Percentiles rank a stretch among this genome's conserved stretches.
phyloP scores from a whole-genome alignment of 1,140 invertebrate species.

The Copidosoma floridanum region DNA sequence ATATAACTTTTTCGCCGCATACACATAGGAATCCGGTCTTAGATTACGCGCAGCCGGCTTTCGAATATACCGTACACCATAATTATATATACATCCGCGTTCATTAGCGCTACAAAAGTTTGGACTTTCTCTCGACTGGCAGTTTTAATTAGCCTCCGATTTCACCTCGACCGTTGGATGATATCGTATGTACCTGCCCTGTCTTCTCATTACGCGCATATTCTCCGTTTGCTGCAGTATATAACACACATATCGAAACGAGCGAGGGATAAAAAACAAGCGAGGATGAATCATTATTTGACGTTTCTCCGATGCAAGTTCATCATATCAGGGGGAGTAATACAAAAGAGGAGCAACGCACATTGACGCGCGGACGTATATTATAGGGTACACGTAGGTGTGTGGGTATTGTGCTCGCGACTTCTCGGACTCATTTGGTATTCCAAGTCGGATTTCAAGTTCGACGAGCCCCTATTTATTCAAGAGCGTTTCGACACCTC shows the following conservation, averaged over 20 bases:
- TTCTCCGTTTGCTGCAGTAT: too few relatives aligned
- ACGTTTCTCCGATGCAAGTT: too few relatives aligned
- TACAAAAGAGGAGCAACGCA: slow-evolving; percentile 11
- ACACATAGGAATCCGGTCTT: background rate
- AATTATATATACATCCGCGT: too few relatives aligned
- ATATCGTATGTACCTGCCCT: too few relatives aligned
- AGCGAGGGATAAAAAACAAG: too few relatives aligned
- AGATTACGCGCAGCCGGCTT: background rate
- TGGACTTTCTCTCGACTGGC: background rate
- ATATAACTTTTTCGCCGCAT: too few relatives aligned
- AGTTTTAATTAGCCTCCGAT: slow-evolving; percentile 1
- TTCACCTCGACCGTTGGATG: too few relatives aligned
- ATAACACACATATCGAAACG: too few relatives aligned
- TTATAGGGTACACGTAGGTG: slow-evolving; percentile 8
- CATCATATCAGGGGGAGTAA: too few relatives aligned
- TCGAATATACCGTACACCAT: too few relatives aligned
- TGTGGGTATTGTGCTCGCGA: slow-evolving; percentile 26
- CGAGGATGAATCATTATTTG: too few relatives aligned
- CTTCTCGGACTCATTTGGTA: slow-evolving; percentile 39
- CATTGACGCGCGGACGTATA: slow-evolving; percentile 28
- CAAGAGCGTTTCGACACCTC: slow-evolving; percentile 44
- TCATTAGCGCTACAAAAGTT: background rate
- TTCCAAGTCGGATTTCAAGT: slow-evolving; percentile 43
- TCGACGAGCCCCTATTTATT: slow-evolving; percentile 52
- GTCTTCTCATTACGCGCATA: too few relatives aligned